These are phyloP conservation scores for Archegozetes longisetosus DNA, from an alignment of 1,140 invertebrate genomes.

Conservation along the genomic window DNA sequence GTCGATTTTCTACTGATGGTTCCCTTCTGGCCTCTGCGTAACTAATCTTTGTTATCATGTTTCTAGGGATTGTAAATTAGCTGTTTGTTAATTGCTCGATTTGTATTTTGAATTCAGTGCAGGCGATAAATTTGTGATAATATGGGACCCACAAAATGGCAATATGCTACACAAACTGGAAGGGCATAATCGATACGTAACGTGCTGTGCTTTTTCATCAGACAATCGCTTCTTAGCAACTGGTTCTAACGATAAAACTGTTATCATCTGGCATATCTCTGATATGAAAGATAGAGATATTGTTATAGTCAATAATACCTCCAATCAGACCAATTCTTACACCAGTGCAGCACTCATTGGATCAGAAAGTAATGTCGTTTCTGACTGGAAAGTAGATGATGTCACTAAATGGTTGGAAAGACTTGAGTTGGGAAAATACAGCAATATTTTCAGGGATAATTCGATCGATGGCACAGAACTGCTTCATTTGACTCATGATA, in stretches of 20 bases:
- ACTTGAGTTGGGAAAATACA: constrained; percentile 37
- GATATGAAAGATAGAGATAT: constrained; percentile 31
- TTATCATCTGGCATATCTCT: constrained; percentile 43
- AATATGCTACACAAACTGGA: constrained; percentile 25
- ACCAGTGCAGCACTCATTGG: constrained; percentile 20
- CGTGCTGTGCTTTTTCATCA: constrained; percentile 48
- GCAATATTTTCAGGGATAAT: constrained; percentile 32
- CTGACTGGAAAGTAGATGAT: constrained; percentile 41
- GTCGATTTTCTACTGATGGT: constrained; percentile 43
- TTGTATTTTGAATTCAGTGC: constrained; percentile 34
- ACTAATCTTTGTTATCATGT: constrained; percentile 10
- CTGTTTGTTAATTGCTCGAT: not conserved
- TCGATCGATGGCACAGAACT: constrained; percentile 42
- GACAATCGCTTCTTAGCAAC: constrained; percentile 45
- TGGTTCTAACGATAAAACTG: constrained; percentile 51
- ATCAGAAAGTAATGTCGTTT: constrained; percentile 22
- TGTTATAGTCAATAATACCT: constrained; percentile 24
- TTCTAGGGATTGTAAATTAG: constrained; percentile 8
- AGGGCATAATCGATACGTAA: constrained; percentile 41
- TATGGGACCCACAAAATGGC: constrained; percentile 41
- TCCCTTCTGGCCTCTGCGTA: constrained; percentile 41
- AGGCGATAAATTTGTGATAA: constrained; percentile 48
- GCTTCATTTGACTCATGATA: constrained; percentile 35
- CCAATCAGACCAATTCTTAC: constrained; percentile 16
- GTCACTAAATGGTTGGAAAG: constrained; percentile 44